These are phyloP conservation scores for Thryonomys swinderianus DNA, from an alignment of 2,113 vertebrate genomes.

Conservation along the genomic window DNA sequence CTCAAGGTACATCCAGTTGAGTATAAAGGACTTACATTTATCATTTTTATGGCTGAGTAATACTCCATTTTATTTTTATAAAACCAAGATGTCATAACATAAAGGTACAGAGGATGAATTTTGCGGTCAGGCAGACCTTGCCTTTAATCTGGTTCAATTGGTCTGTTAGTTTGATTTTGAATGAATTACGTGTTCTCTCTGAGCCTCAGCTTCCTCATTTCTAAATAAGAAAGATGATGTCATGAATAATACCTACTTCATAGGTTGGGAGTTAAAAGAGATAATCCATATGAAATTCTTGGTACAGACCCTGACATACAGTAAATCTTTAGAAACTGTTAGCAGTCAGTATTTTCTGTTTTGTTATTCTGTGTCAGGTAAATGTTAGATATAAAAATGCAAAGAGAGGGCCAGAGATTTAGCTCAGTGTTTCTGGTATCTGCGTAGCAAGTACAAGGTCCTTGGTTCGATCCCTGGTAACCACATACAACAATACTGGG, in stretches of 20 bases:
- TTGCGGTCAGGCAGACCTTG: neutral
- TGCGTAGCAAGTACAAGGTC: no score
- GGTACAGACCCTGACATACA: neutral
- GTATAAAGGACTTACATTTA: no score
- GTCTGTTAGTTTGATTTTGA: neutral
- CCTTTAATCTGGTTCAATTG: neutral
- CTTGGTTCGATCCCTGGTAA: no score
- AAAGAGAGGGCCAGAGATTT: no score
- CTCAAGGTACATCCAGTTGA: no score
- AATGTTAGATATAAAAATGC: slow-evolving; percentile 27
- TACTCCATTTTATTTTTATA: no score
- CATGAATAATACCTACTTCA: neutral
- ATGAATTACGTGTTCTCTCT: neutral
- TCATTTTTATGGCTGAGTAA: no score
- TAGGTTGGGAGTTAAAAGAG: slow-evolving; percentile 34
- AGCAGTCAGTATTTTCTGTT: neutral
- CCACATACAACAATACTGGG: no score
- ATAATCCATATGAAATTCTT: slow-evolving; percentile 10
- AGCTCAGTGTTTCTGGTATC: no score
- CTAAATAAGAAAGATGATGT: slow-evolving; percentile 7
- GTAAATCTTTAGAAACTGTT: slow-evolving; percentile 38
- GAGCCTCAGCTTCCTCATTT: slow-evolving; percentile 18
- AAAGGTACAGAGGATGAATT: slow-evolving; percentile 7
- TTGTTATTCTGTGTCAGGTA: slow-evolving; percentile 16
- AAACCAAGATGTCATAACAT: neutral